Percentiles rank a stretch among this genome's conserved stretches.
Evolutionary conservation across 1,140 invertebrate species (phyloP).

Genomic region (Brachionus paranguensis): DNA sequence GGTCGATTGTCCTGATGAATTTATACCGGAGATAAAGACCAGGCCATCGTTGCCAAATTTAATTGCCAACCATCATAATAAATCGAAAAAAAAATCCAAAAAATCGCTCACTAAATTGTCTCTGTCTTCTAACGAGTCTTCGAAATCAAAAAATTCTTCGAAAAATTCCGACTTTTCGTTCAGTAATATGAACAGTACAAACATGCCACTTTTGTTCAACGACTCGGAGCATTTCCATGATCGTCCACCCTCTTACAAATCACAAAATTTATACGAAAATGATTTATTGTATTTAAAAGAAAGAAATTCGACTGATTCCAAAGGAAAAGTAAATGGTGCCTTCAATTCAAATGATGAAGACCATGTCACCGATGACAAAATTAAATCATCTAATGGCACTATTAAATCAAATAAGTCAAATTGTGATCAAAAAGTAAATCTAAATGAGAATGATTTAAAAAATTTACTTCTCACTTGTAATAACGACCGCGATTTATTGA

Average conservation of each 20-base stretch:
- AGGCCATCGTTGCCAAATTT: constrained; percentile 73
- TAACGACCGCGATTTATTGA: background rate
- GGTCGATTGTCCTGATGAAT: constrained; percentile 91
- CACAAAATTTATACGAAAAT: constrained; percentile 20
- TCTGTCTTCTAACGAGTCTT: background rate
- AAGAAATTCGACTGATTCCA: background rate
- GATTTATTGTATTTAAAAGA: background rate
- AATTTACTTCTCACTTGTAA: background rate
- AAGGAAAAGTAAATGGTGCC: background rate
- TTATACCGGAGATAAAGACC: constrained; percentile 81
- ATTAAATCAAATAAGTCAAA: background rate
- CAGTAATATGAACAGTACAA: background rate
- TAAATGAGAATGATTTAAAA: constrained; percentile 19
- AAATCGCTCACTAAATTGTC: background rate
- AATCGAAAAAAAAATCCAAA: background rate
- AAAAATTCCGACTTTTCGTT: constrained; percentile 20
- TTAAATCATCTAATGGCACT: background rate
- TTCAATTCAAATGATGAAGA: background rate
- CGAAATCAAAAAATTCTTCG: background rate
- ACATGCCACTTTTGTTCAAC: background rate
- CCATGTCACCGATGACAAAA: background rate
- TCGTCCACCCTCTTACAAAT: background rate
- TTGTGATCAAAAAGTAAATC: background rate
- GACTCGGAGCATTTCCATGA: background rate
- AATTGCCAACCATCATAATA: background rate